Conservation (phyloP, 2,888 invertebrate species). For the Blera fallax region DNA sequence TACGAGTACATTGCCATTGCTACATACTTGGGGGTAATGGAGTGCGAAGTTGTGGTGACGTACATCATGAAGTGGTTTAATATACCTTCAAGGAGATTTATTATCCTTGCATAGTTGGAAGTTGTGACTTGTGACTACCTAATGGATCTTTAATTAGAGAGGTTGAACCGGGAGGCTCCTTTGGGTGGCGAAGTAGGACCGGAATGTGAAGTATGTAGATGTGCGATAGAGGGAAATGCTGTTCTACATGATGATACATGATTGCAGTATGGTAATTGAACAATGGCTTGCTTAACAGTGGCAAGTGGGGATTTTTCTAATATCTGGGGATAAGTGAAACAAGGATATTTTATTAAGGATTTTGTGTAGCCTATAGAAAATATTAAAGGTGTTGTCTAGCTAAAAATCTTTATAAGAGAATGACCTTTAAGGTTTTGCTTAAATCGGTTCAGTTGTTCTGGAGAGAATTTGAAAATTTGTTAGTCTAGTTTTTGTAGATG, state of each 20-base stretch:
- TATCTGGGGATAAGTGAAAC: not conserved
- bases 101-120: conserved; percentile 40
- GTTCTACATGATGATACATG: conserved; percentile 36
- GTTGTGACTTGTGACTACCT: conserved; percentile 61
- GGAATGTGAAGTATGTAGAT: conserved; percentile 18
- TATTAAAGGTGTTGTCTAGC: too few species aligned
- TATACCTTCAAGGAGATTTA: conserved; percentile 66
- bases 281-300: not conserved
- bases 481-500: too few species aligned
- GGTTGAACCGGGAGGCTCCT: not conserved
- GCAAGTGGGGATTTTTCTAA: not conserved
- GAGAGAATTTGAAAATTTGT: too few species aligned
- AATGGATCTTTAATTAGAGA: conserved; percentile 71
- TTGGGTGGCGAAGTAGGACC: not conserved
- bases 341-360: too few species aligned
- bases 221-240: conserved; percentile 22
- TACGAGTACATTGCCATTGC: not conserved
- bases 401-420: too few species aligned
- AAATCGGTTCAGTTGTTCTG: too few species aligned
- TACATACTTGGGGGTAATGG: conserved; percentile 13
- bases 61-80: conserved; percentile 69
- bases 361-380: too few species aligned
- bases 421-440: too few species aligned
- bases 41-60: conserved; percentile 62
- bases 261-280: conserved; percentile 35